These are phyloP conservation scores for Sebastes diploproa DNA, from an alignment of 2,797 vertebrate species.

Conservation along the genomic window DNA sequence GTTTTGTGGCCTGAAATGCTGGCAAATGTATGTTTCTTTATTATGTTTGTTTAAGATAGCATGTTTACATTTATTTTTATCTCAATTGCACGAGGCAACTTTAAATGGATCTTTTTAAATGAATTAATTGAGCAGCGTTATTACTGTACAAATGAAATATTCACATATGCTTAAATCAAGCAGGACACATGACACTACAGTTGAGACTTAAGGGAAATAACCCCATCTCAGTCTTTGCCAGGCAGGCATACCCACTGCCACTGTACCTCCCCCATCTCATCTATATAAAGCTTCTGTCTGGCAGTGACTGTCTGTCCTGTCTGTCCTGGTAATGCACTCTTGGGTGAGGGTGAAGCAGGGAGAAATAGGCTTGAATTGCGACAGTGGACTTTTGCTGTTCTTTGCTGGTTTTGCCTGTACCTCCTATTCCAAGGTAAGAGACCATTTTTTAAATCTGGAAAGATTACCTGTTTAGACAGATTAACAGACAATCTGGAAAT, in stretches of 20 bases:
- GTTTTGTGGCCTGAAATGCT: background rate
- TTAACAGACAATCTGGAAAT: background rate
- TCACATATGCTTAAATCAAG: background rate
- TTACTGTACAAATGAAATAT: background rate
- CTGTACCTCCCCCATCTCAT: conserved; percentile 33
- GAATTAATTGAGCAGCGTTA: background rate
- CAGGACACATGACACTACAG: conserved; percentile 27
- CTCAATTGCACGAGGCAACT: background rate
- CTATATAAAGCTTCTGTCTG: conserved; percentile 70
- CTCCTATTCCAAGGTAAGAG: conserved; percentile 42
- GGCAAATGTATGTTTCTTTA: background rate
- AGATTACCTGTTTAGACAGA: background rate
- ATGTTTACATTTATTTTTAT: background rate
- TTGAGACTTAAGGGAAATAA: conserved; percentile 8
- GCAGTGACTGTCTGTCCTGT: conserved; percentile 33
- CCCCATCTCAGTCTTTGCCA: conserved; percentile 37
- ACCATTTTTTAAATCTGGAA: background rate
- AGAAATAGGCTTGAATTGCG: background rate
- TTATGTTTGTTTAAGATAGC: background rate
- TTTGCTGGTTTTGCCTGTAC: background rate
- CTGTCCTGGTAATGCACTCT: conserved; percentile 23
- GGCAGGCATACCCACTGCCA: conserved; percentile 36
- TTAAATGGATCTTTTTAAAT: background rate
- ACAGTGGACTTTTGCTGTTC: background rate
- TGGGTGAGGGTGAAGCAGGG: conserved; percentile 8